Evolutionary conservation across 2,888 invertebrate species (phyloP), one percentile per base, ranked within the genome.

Genomic region (Zootermopsis nevadensis): DNA sequence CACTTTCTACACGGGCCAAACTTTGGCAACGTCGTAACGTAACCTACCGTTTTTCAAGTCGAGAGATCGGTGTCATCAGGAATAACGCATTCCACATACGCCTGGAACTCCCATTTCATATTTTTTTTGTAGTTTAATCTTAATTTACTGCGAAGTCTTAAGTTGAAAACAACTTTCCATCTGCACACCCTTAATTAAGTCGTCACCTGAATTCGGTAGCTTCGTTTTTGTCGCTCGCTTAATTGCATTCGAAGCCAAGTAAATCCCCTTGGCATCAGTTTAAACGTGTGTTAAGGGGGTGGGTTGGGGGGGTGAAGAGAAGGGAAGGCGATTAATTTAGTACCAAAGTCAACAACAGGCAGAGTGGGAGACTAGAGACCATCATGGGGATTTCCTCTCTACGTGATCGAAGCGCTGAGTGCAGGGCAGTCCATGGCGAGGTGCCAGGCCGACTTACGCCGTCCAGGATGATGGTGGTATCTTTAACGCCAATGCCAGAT

Each of bases 371-470:
- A 31, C 33, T 15, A 24, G 69, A 69, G 69, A 31, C 30, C 69
- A 31, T 69, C 69, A 69, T 69, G 69, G 69, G 69, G 69, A 69
- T 69, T 69, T 69, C 69, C 69, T 69, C 69, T 30, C 1, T 69
- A 33, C 69, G 33, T 69, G 69, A 69, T 69, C 33, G 33, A 69
- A 33, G 15, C 69, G 31, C 27, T 7, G 67, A 53, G 67, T 27
- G 27, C 67, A n/a, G 67, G n/a, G 8, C 27, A 27, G 60, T n/a
- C 1, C 60, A 22, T 69, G 69, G 69, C 30, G 30, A 33, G 33
- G 15, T 69, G 69, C 69, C 69, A 69, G 19, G 30, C 27, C 27
- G 4, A 33, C 33, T 8, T 31, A 4, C 33, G 69, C 1, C 33
- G 0, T 31, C 0, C 69, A 15, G 6, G 0, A 15, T 69, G 33